A percentile compares a stretch with the other conserved stretches of the same genome.
Conservation (phyloP, 2,797 vertebrate genomes). For the Mormyrus hasselquistii region DNA sequence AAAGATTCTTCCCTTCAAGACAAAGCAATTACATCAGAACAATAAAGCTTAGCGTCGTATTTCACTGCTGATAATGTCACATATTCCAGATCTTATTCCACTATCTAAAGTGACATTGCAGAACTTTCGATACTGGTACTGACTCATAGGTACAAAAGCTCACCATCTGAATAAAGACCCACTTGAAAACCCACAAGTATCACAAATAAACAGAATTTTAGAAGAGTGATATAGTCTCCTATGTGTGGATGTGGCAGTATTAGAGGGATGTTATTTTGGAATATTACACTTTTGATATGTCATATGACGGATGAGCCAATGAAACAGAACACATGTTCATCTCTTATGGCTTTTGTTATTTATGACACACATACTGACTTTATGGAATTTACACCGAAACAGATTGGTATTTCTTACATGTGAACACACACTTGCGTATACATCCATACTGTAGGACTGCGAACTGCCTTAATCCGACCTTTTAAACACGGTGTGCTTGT, state of each 20-base stretch:
- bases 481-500: neutral
- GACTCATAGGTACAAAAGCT: neutral
- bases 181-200: neutral
- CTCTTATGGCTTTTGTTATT: slow-evolving; percentile 41
- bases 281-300: slow-evolving; percentile 56
- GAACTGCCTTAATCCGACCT: slow-evolving; percentile 3
- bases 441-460: neutral
- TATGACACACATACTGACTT: slow-evolving; percentile 17
- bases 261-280: slow-evolving; percentile 54
- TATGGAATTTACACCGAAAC: neutral
- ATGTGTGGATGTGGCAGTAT: slow-evolving; percentile 51
- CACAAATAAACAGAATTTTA: slow-evolving; percentile 35
- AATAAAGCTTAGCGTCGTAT: neutral
- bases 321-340: slow-evolving; percentile 64
- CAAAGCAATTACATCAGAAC: neutral
- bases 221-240: slow-evolving; percentile 52
- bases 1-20: neutral
- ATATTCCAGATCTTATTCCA: slow-evolving; percentile 43
- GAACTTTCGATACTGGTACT: slow-evolving; percentile 54
- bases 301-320: slow-evolving; percentile 52
- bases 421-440: neutral
- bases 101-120: slow-evolving; percentile 44
- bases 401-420: neutral
- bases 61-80: neutral
- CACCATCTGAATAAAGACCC: neutral